Evolutionary conservation across 2,113 vertebrate species (phyloP), one percentile per base, ranked within the genome.

Genomic region (Castor canadensis): DNA sequence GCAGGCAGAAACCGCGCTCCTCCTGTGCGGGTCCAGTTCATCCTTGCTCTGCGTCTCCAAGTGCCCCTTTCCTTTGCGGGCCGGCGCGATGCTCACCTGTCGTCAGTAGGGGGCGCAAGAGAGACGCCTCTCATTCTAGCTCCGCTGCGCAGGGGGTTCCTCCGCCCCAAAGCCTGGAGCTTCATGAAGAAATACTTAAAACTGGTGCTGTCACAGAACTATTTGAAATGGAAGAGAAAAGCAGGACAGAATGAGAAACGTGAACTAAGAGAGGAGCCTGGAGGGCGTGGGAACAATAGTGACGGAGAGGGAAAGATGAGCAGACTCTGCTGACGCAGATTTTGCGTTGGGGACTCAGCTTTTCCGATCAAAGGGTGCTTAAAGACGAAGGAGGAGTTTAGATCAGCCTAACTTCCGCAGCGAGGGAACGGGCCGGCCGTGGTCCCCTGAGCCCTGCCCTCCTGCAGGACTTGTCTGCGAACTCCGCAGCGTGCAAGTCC

Each of bases 41-140:
- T 58, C 62, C 45, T 64, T 89, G 73, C 35, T 2, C 45, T 12
- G 22, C 16, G 52, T 22, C 3, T 19, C 6, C 16, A 35, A 47
- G 17, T 62, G 52, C 56, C 4, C 1, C 32, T 24, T 85, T 83
- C 69, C 75, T 83, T 71, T n/a, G 26, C 40, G 47, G 56, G 30
- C 11, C 7, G 11, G 52, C 38, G 19, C 0, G 1, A 38, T 76
- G 38, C 6, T 84, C 28, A 20, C 17, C 30, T 85, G 56, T 7
- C 9, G 66, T 32, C 95, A 54, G 82, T 77, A 94, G 94, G 64
- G 49, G 93, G 87, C 69, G 8, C 16, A 49, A 24, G 49, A 95
- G 87, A 94, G 54, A n/a, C 67, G 10, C 35, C 64, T 56, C 7
- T 15, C 4, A 3, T 56, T 56, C 20, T 19, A 4, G 15, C 54